Percentiles rank a stretch among this genome's conserved stretches.
Evolutionary conservation across 2,113 vertebrate species (phyloP).

Genomic region (Hemichromis elongatus): DNA sequence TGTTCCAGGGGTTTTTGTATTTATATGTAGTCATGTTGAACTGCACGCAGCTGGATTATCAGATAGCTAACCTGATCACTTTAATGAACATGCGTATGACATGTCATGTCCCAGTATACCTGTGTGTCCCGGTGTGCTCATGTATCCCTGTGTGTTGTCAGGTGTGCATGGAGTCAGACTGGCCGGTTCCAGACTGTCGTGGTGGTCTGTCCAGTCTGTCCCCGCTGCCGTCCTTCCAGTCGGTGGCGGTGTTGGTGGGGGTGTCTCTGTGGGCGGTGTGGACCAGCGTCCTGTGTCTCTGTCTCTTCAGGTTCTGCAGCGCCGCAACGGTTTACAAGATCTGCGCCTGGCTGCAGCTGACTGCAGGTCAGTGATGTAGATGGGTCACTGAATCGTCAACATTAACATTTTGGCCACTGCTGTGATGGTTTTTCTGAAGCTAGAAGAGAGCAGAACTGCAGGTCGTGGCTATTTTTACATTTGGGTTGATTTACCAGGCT

Average conservation of each 20-base stretch:
- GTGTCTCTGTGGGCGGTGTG: constrained; percentile 77
- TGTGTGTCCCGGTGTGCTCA: background rate
- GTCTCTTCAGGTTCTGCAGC: constrained; percentile 79
- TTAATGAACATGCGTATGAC: background rate
- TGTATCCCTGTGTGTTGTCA: background rate
- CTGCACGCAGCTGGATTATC: background rate
- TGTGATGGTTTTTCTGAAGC: fast-evolving
- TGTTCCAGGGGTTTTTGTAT: background rate
- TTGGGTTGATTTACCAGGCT: background rate
- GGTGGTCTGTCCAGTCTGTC: constrained; percentile 73
- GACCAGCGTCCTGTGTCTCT: constrained; percentile 75
- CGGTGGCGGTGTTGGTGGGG: constrained; percentile 76
- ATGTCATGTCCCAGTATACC: background rate
- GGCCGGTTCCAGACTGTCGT: constrained; percentile 72
- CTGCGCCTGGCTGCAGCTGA: constrained; percentile 82
- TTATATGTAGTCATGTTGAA: background rate
- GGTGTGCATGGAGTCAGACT: constrained; percentile 76
- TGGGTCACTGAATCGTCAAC: background rate
- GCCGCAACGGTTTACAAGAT: constrained; percentile 81
- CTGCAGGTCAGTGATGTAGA: constrained; percentile 64
- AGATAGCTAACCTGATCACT: background rate
- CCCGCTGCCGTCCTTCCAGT: constrained; percentile 79
- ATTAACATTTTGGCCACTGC: background rate
- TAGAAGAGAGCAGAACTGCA: background rate
- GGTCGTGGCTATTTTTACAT: background rate